Conservation (phyloP, 2,888 invertebrate genomes). For the Sinelater perroti region DNA sequence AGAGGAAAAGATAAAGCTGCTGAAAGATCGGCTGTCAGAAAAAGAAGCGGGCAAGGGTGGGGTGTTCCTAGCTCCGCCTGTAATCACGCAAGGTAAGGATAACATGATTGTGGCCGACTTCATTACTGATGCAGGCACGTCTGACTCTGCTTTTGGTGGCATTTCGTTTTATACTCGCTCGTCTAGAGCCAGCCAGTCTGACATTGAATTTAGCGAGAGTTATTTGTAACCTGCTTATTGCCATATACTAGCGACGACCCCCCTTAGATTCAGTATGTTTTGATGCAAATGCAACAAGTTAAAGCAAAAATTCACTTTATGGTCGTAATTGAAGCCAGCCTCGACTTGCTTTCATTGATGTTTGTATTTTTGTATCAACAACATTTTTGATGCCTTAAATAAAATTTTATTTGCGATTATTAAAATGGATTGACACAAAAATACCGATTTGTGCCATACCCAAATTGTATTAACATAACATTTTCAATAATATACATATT, state of each 20-base stretch:
- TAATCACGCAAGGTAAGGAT: slow-evolving; percentile 78
- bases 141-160: slow-evolving; percentile 76
- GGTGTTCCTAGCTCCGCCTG: slow-evolving; percentile 40
- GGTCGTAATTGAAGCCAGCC: too few species aligned
- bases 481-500: too few species aligned
- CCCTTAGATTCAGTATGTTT: too few species aligned
- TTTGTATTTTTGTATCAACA: too few species aligned
- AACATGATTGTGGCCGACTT: slow-evolving; percentile 78
- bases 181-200: slow-evolving; percentile 84
- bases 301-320: too few species aligned
- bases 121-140: slow-evolving; percentile 79
- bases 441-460: too few species aligned
- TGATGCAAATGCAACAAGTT: too few species aligned
- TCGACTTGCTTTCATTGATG: not conserved
- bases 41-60: slow-evolving; percentile 70
- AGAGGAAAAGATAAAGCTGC: slow-evolving; percentile 85
- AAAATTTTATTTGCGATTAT: too few species aligned
- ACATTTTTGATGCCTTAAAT: too few species aligned
- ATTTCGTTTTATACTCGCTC: slow-evolving; percentile 81
- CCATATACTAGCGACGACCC: too few species aligned
- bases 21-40: slow-evolving; percentile 83
- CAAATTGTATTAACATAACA: too few species aligned
- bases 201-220: slow-evolving; percentile 88
- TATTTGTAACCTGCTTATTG: slow-evolving; percentile 69
- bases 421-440: too few species aligned